Percentiles rank a stretch among this genome's conserved stretches.
These are phyloP conservation scores for Athene cunicularia DNA, from an alignment of 2,113 vertebrate species.

Conservation along the genomic window DNA sequence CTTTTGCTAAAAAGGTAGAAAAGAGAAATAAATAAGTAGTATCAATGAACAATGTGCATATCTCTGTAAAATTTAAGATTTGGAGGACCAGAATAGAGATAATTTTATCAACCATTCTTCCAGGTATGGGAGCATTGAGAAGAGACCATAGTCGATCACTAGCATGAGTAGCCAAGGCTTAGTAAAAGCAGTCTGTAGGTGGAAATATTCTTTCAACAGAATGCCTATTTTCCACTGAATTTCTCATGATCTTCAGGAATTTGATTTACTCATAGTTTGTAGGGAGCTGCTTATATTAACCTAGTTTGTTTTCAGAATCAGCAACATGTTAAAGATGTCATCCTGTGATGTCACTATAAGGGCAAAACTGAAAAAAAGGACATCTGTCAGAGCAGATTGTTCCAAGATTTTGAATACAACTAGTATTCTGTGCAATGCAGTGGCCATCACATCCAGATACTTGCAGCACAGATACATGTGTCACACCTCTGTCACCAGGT, in stretches of 20 bases:
- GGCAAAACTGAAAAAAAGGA: neutral
- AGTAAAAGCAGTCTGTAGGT: neutral
- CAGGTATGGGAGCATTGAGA: neutral
- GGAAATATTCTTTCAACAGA: neutral
- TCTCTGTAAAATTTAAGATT: neutral
- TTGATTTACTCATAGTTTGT: neutral
- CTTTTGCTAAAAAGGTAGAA: neutral
- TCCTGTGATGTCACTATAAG: neutral
- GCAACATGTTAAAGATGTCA: neutral
- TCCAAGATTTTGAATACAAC: neutral
- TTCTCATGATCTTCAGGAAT: neutral
- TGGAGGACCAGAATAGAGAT: neutral
- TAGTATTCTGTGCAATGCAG: neutral
- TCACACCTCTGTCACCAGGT: neutral
- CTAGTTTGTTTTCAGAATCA: neutral
- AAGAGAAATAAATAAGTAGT: neutral
- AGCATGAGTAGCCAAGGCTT: neutral
- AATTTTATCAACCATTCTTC: neutral
- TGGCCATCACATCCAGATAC: accelerated
- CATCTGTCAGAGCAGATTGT: neutral
- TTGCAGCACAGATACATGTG: neutral
- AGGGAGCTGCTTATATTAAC: neutral
- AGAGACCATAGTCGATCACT: neutral
- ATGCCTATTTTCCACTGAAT: neutral
- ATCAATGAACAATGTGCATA: neutral